Base-by-base conservation (phyloP, 2,888 invertebrate genomes). In the Agonopterix alstromeriana region DNA sequence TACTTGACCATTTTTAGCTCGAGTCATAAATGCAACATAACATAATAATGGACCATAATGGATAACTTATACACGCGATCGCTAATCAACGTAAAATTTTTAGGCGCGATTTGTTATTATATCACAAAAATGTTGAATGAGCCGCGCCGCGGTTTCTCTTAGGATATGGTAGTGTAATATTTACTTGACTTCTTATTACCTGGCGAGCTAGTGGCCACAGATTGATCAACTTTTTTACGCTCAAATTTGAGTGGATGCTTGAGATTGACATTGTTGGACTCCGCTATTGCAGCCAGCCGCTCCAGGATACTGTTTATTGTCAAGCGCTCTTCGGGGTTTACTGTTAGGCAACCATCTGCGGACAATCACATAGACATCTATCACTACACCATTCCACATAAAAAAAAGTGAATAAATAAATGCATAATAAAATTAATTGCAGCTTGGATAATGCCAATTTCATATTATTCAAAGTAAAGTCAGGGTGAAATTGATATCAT, bases 221-320 rank as follows among this genome's bases (percentile, higher is more conserved):
- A 89, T 89, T 89, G 89, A 89, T 89, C 89, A 89, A 89, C 89
- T 89, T 89, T 89, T 89, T 90, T 90, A 82, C 90, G 88, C 82
- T 92, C 92, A 72, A 94, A 89, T 72, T 91, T 91, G 62, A 97
- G 89, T 58, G 96, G 92, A 67, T 94, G 94, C 78, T 94, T 94
- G 51, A 97, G 90, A 81, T 95, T 94, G 85, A 96, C 93, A 58
- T 93, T 93, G 76, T 94, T 92, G 48, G 95, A 94, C 81, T 97
- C 96, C 1, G 97, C 95, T 61, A 98, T 94, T 49, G 97, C 95
- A 49, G 95, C 96, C 56, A 98, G 80, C 58, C 95, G 91, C 73
- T 98, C 97, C 63, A 98, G 84, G 48, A 98, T 87, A 63, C 92
- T 93, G 54, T 93, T 91, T 49, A 98, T 93, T 47, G 92, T 91